Evolutionary conservation across 2,113 vertebrate genomes (phyloP), one percentile per base, ranked within the genome.

Genomic region (Coracopsis vasa): DNA sequence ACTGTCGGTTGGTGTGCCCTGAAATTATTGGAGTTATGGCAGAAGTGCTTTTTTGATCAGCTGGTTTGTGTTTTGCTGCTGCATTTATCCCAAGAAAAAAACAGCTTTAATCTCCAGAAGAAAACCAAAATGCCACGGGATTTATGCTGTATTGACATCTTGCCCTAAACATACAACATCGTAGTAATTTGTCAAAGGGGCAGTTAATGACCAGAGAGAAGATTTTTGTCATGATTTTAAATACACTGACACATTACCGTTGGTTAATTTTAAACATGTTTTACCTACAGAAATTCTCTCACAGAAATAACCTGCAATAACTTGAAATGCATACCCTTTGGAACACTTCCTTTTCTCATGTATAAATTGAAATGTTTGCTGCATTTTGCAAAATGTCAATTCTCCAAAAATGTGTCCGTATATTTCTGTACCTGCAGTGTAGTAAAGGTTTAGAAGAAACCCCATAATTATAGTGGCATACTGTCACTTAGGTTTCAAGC

Each of bases 81-180:
- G 98, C 98, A 98, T 98, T 98, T 98, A 98, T 98, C 98, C 98
- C 98, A 98, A 98, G 98, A 98, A 98, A 98, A 98, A 98, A 98
- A 98, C 98, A 98, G 98, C 98, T 99, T 98, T 98, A 98, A 98
- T 98, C 97, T 98, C 98, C 98, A 98, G 98, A 98, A 98, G 98
- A 98, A 98, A 98, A 98, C 98, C 98, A 98, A 98, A 99, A 98
- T 98, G 97, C 97, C 96, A 97, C 78, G 98, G 98, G 98, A 98
- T 98, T 98, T 98, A 98, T 98, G 98, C 98, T 98, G 97, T 98
- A 92, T 98, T 98, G 98, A 98, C 98, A 98, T 97, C 97, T 97
- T 98, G 98, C 98, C 98, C 98, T 98, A 98, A 97, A 97, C 97
- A 95, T 96, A 94, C 97, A 98, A 97, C 98, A 98, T 97, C 97